A percentile compares a stretch with the other conserved stretches of the same genome.
These are phyloP conservation scores for Cyprinella venusta DNA, from an alignment of 2,797 vertebrate species.

Conservation along the genomic window DNA sequence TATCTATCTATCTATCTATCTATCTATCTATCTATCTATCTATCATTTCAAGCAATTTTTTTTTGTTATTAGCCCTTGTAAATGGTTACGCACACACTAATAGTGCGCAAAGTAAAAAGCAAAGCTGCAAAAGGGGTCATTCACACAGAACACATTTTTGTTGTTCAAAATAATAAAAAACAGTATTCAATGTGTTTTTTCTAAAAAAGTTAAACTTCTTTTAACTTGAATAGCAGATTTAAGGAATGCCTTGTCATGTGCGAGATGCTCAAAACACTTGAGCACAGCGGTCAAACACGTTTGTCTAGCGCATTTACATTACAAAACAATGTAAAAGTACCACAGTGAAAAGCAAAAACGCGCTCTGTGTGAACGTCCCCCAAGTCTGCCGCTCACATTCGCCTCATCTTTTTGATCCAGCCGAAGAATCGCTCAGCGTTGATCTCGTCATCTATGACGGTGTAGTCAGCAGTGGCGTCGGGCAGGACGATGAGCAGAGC, in stretches of 20 bases:
- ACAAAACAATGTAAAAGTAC: background rate
- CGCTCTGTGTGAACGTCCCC: background rate
- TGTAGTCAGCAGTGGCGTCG: slow-evolving; percentile 80
- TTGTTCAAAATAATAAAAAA: too few relatives aligned
- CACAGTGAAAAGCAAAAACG: background rate
- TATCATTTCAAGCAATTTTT: background rate
- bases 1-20: too few relatives aligned
- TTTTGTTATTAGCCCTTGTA: background rate
- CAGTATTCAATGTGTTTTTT: too few relatives aligned
- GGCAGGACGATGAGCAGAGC: slow-evolving; percentile 88
- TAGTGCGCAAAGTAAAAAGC: background rate
- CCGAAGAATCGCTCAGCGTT: slow-evolving; percentile 75
- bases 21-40: too few relatives aligned
- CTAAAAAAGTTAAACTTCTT: background rate
- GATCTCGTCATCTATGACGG: slow-evolving; percentile 86
- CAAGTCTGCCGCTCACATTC: slow-evolving; percentile 71
- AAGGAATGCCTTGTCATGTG: background rate
- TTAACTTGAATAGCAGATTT: background rate
- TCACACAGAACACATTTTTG: background rate
- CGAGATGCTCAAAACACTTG: background rate
- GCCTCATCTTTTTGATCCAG: slow-evolving; percentile 82
- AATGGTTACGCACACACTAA: background rate
- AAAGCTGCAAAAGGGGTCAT: background rate
- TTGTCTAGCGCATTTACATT: background rate
- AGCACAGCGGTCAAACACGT: background rate